Evolutionary conservation across 2,888 invertebrate species (phyloP).

Genomic region (Agrotis exclamationis): DNA sequence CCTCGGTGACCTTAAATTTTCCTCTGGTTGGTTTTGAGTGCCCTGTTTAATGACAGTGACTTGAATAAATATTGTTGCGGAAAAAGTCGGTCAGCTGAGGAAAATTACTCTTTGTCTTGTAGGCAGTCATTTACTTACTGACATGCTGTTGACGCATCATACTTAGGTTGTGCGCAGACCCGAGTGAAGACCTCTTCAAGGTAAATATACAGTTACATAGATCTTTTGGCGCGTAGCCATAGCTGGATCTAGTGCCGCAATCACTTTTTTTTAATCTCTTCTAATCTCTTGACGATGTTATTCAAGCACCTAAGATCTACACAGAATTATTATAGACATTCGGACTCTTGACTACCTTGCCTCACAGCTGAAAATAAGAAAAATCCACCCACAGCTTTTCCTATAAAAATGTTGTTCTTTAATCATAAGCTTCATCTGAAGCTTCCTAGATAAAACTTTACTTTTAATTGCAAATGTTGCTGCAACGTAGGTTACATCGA

Average conservation of each 20-base stretch:
- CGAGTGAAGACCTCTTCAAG: neutral
- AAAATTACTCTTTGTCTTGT: slow-evolving; percentile 29
- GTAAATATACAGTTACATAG: neutral
- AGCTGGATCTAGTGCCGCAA: neutral
- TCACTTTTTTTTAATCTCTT: neutral
- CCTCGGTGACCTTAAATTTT: slow-evolving; percentile 53
- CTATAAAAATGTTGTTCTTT: neutral
- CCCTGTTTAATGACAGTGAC: slow-evolving; percentile 40
- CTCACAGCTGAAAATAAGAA: neutral
- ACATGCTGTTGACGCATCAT: slow-evolving; percentile 14
- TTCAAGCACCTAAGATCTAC: neutral
- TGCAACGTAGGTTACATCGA: slow-evolving; percentile 49
- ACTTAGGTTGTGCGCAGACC: slow-evolving; percentile 28
- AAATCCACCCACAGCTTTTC: neutral
- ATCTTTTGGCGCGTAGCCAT: neutral
- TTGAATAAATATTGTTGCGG: slow-evolving; percentile 44
- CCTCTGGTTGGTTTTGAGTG: slow-evolving; percentile 44
- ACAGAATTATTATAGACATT: neutral
- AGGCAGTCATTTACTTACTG: slow-evolving; percentile 41
- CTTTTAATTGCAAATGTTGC: slow-evolving; percentile 54
- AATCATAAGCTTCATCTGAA: neutral
- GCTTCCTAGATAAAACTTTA: neutral
- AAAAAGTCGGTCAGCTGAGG: slow-evolving; percentile 42
- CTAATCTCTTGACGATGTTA: neutral
- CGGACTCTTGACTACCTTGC: too few species aligned